These are phyloP conservation scores for Hypocryptadius cinnamomeus DNA, from an alignment of 2,113 vertebrate species.

Conservation along the genomic window DNA sequence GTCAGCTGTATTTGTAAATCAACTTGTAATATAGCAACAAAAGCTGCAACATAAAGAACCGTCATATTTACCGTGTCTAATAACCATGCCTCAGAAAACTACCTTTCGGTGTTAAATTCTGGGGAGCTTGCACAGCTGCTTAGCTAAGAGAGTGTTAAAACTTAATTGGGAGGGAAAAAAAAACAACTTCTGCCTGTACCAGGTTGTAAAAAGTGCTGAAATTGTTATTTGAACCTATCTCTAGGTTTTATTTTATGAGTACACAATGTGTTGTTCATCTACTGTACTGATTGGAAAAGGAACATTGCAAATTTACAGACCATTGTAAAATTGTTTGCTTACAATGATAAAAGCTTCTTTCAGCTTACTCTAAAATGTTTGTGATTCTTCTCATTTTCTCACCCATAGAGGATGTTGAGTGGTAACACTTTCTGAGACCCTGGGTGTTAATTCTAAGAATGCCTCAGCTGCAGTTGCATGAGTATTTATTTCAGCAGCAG, in stretches of 20 bases:
- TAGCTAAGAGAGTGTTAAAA: background rate
- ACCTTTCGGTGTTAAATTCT: background rate
- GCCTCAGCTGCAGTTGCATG: background rate
- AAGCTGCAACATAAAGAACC: background rate
- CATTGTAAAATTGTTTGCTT: constrained; percentile 42
- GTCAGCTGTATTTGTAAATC: background rate
- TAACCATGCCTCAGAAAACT: background rate
- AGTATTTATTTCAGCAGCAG: constrained; percentile 21
- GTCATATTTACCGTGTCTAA: background rate
- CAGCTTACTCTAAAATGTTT: background rate
- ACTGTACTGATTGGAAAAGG: constrained; percentile 33
- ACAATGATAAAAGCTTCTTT: constrained; percentile 17
- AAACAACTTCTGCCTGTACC: background rate
- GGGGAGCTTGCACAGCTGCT: background rate
- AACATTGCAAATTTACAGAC: constrained; percentile 26
- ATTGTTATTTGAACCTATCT: background rate
- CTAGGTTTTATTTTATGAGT: constrained; percentile 39
- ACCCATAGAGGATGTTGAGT: background rate
- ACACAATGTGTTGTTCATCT: constrained; percentile 16
- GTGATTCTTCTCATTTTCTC: constrained; percentile 4
- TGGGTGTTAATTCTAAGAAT: constrained; percentile 7
- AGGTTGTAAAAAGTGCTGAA: constrained; percentile 13
- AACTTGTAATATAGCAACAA: background rate
- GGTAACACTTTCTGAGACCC: background rate
- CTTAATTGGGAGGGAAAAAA: background rate